Percentiles rank a stretch among this genome's conserved stretches.
phyloP scores from a whole-genome alignment of 1,140 invertebrate species.

The Tachypleus tridentatus region DNA sequence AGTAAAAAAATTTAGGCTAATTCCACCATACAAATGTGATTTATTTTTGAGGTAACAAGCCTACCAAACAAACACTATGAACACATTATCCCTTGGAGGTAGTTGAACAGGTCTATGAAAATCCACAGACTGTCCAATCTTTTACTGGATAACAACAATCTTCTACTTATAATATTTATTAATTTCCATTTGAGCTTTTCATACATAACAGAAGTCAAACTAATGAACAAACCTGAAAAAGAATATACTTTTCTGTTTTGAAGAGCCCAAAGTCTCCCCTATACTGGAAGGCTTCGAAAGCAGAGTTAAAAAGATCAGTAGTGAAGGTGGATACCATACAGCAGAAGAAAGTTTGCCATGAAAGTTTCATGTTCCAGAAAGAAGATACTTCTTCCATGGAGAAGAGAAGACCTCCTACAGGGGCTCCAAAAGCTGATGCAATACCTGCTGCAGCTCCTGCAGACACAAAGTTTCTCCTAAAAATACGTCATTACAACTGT shows the following conservation, averaged over 20 bases:
- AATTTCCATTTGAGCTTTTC: neutral
- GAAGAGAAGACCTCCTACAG: conserved; percentile 92
- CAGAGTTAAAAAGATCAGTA: conserved; percentile 36
- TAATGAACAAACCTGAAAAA: conserved; percentile 12
- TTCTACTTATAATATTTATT: too few species aligned
- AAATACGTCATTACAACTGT: neutral
- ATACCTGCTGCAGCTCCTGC: conserved; percentile 97
- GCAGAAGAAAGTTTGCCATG: conserved; percentile 99
- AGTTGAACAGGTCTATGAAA: too few species aligned
- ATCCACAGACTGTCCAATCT: too few species aligned
- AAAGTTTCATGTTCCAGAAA: conserved; percentile 96
- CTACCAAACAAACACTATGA: too few species aligned
- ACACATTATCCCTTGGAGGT: too few species aligned
- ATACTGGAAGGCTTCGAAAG: conserved; percentile 33
- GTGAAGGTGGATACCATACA: conserved; percentile 96
- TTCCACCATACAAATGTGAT: too few species aligned
- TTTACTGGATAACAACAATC: too few species aligned
- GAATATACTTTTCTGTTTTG: conserved; percentile 26
- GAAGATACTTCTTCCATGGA: conserved; percentile 98
- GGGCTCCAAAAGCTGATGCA: conserved; percentile 96
- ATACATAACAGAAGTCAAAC: neutral
- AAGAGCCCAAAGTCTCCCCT: conserved; percentile 35
- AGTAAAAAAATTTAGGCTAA: neutral
- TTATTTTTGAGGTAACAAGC: too few species aligned
- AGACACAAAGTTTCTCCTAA: conserved; percentile 54